Conservation (phyloP, 2,113 vertebrate species). For the Pithys albifrons region DNA sequence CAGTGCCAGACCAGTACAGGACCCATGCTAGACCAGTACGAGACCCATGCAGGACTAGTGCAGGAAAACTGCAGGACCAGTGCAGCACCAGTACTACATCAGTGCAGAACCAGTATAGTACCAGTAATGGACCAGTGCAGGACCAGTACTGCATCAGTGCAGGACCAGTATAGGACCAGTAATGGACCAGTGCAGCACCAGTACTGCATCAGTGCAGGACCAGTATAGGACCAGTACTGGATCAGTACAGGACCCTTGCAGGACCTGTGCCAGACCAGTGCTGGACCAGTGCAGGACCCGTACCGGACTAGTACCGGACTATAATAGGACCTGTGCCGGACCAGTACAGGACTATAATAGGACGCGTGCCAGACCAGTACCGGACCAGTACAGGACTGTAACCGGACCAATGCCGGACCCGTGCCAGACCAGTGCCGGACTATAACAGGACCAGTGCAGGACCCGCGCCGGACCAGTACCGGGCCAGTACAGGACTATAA, state of each 20-base stretch:
- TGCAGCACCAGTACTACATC: too few relatives aligned
- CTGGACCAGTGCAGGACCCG: not conserved
- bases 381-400: not conserved
- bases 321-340: too few relatives aligned
- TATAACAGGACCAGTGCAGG: too few relatives aligned
- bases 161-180: rapidly evolving
- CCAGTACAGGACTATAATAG: too few relatives aligned
- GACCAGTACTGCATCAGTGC: rapidly evolving
- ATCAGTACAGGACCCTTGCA: not conserved
- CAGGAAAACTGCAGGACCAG: rapidly evolving
- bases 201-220: rapidly evolving
- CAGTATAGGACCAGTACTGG: not conserved
- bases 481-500: not conserved
- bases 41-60: rapidly evolving
- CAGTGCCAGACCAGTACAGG: rapidly evolving
- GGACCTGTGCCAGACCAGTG: rapidly evolving
- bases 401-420: too few relatives aligned
- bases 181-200: rapidly evolving
- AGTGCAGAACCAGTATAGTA: not conserved
- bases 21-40: rapidly evolving
- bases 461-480: too few relatives aligned
- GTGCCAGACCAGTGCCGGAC: not conserved
- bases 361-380: not conserved
- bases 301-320: not conserved
- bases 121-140: rapidly evolving